Base-by-base conservation (phyloP, 2,113 vertebrate species). In the Elgaria multicarinata region DNA sequence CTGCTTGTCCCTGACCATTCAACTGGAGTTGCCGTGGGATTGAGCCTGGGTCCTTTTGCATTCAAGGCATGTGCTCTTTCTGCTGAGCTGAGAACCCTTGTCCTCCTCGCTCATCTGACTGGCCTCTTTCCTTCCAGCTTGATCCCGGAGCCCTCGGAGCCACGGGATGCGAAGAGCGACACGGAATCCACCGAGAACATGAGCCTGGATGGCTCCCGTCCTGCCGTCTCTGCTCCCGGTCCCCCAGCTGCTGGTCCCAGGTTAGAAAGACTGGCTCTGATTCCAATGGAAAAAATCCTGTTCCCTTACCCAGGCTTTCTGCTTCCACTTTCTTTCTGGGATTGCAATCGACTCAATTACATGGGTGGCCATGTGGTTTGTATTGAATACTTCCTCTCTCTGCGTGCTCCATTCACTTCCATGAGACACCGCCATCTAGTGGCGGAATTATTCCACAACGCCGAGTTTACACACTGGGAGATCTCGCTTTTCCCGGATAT, bases 181-280 rank as follows among this genome's bases (percentile, higher is more conserved):
- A 97, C 97, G 0, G 98, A 99, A 91, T 98, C 98, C 55, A 96
- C 93, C 53, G 98, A 98, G 95, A 98, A 96, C 50, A 89, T 95
- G 96, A 99, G 98, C 87, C 90, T 98, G 89, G 95, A 95, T 67
- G 97, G 97, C 95, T 95, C 86, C 91, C 97, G 92, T 92, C 92
- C 95, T 7, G 91, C 95, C 6, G 24, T 91, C 93, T 83, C 96
- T 66, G 94, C 96, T 82, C 80, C 86, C 74, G 10, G 95, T 82
- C 79, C 86, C 72, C 8, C 33, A 80, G 89, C 92, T 92, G 96
- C 78, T 95, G 97, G 10, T 83, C 97, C 88, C 90, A 96, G 98
- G 98, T 99, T 91, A 97, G 95, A 42, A 36, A 53, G 18, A 28
- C 3, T 36, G 14, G 46, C 46, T 62, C 36, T 1, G 0, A 26